Conservation (phyloP, 2,888 invertebrate species). For the Drosophila prolongata region DNA sequence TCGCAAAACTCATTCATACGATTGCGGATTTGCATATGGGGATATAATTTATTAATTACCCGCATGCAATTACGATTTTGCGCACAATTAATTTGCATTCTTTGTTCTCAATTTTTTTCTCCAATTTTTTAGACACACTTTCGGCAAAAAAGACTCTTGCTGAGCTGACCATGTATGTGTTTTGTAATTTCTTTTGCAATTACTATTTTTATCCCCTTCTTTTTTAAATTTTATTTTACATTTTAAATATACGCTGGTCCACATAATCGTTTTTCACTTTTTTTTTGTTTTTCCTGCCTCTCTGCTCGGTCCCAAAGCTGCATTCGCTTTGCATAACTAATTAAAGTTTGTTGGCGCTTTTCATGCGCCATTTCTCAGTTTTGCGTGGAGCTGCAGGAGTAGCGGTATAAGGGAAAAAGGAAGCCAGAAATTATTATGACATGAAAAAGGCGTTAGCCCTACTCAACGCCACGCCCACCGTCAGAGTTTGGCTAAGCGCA, state of each 20-base stretch:
- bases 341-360: conserved; percentile 70
- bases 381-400: conserved; percentile 21
- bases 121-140: conserved; percentile 29
- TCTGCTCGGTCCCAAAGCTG: conserved; percentile 47
- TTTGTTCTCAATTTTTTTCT: conserved; percentile 20
- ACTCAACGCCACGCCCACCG: conserved; percentile 28
- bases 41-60: conserved; percentile 61
- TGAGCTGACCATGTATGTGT: conserved; percentile 20
- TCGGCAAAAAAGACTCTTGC: conserved; percentile 43
- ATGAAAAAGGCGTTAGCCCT: conserved; percentile 67
- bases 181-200: conserved; percentile 48
- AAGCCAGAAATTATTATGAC: conserved; percentile 64
- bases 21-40: conserved; percentile 49
- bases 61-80: conserved; percentile 50
- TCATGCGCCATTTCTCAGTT: conserved; percentile 62
- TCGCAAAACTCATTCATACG: conserved; percentile 14
- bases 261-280: conserved; percentile 30
- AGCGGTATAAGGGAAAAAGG: conserved; percentile 16
- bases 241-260: conserved; percentile 51
- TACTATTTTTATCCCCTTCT: conserved; percentile 4
- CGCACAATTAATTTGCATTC: conserved; percentile 41
- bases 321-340: conserved; percentile 73
- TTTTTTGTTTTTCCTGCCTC: conserved; percentile 41
- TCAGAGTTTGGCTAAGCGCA: conserved; percentile 8
- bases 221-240: conserved; percentile 34